Conservation (phyloP, 1,140 invertebrate genomes). For the Drosophila melanica region DNA sequence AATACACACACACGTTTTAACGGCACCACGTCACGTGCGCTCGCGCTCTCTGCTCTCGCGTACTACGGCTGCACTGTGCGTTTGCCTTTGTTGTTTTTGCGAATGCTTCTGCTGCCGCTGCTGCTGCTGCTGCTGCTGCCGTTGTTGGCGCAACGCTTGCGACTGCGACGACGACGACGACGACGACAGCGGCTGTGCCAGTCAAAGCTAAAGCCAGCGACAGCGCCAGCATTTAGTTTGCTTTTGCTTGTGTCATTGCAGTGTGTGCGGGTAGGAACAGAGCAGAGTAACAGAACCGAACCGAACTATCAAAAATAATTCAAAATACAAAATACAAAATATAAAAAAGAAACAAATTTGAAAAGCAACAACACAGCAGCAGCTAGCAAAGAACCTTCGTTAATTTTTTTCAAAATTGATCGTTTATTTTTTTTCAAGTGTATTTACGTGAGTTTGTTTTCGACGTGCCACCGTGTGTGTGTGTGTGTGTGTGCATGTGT, state of each 20-base stretch:
- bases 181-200: constrained; percentile 36
- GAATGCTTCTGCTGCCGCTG: constrained; percentile 48
- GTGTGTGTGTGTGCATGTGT: constrained; percentile 17
- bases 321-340: constrained; percentile 26
- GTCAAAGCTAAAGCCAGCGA: constrained; percentile 72
- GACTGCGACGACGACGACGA: constrained; percentile 35
- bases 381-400: constrained; percentile 16
- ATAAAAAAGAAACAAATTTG: too few species aligned
- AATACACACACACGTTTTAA: constrained; percentile 17
- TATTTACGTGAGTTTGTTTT: constrained; percentile 8
- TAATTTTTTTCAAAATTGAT: constrained; percentile 24
- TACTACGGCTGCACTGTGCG: constrained; percentile 43
- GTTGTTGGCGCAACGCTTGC: constrained; percentile 15
- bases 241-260: constrained; percentile 78
- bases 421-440: constrained; percentile 45
- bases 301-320: constrained; percentile 37
- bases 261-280: constrained; percentile 67
- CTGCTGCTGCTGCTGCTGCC: constrained; percentile 40
- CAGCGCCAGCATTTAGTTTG: constrained; percentile 71
- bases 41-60: constrained; percentile 51
- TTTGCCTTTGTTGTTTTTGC: constrained; percentile 59
- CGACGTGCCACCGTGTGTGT: constrained; percentile 8
- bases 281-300: constrained; percentile 38
- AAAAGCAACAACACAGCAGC: constrained; percentile 24
- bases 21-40: constrained; percentile 68